A percentile compares a stretch with the other conserved stretches of the same genome.
Conservation (phyloP, 2,113 vertebrate genomes). For the Coryphaenoides rupestris region DNA sequence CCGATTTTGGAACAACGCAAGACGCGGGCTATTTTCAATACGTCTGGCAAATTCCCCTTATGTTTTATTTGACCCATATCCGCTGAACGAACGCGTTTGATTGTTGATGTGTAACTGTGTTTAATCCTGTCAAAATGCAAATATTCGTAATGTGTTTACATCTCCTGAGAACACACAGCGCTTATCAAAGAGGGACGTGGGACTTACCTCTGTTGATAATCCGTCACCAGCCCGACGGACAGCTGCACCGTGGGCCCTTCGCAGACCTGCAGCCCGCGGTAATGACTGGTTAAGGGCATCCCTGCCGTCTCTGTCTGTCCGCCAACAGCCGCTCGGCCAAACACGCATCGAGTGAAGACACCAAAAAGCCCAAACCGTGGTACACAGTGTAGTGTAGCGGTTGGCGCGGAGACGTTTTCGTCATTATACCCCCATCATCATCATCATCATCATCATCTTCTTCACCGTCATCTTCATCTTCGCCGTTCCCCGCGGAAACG, state of each 20-base stretch:
- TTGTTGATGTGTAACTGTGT: neutral
- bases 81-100: neutral
- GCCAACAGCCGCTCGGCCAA: constrained; percentile 10
- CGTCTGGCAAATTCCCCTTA: neutral
- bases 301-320: constrained; percentile 35
- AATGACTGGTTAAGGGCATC: constrained; percentile 19
- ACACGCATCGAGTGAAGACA: constrained; percentile 39
- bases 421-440: constrained; percentile 10
- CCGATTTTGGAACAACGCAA: neutral
- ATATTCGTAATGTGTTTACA: neutral
- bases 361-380: constrained; percentile 23
- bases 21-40: neutral
- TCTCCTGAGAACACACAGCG: neutral
- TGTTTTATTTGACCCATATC: neutral
- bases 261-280: constrained; percentile 47
- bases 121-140: no score
- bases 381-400: constrained; percentile 2
- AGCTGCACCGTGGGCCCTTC: constrained; percentile 21
- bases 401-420: constrained; percentile 6
- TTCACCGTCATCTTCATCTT: constrained; percentile 7
- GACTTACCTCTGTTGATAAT: constrained; percentile 71
- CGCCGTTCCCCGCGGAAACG: constrained; percentile 1
- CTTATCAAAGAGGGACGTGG: constrained; percentile 29
- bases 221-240: constrained; percentile 44
- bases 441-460: constrained; percentile 51